Conservation (phyloP, 2,888 invertebrate genomes). For the Phengaris alcon region DNA sequence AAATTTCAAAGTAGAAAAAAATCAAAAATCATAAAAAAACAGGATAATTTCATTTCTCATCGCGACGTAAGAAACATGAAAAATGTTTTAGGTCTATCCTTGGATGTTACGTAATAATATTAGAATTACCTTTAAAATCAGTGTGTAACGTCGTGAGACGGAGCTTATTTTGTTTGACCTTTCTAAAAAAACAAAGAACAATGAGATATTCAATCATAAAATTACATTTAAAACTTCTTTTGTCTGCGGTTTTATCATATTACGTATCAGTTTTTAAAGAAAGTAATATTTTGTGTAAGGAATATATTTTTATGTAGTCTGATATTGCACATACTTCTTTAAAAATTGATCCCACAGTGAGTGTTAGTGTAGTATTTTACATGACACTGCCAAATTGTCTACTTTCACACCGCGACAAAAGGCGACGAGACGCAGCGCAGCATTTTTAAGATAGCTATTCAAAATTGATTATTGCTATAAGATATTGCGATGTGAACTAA, state of each 20-base stretch:
- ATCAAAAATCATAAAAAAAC: conserved; percentile 7
- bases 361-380: too few relatives aligned
- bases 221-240: conserved; percentile 2
- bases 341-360: too few relatives aligned
- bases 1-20: not conserved
- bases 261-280: not conserved
- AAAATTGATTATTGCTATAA: too few relatives aligned
- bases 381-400: too few relatives aligned
- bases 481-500: too few relatives aligned
- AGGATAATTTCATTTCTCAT: conserved; percentile 11
- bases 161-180: conserved; percentile 12
- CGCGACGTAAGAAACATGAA: conserved; percentile 5
- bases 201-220: conserved; percentile 3
- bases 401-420: too few relatives aligned
- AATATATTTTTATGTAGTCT: too few relatives aligned
- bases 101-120: conserved; percentile 19
- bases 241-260: not conserved
- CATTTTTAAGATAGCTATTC: too few relatives aligned
- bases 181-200: conserved; percentile 10
- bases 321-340: too few relatives aligned
- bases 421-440: too few relatives aligned
- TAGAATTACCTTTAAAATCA: conserved; percentile 23
- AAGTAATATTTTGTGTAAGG: not conserved
- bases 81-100: conserved; percentile 20
- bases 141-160: not conserved